Conservation (phyloP, 2,888 invertebrate species). For the Rotaria macrura region DNA sequence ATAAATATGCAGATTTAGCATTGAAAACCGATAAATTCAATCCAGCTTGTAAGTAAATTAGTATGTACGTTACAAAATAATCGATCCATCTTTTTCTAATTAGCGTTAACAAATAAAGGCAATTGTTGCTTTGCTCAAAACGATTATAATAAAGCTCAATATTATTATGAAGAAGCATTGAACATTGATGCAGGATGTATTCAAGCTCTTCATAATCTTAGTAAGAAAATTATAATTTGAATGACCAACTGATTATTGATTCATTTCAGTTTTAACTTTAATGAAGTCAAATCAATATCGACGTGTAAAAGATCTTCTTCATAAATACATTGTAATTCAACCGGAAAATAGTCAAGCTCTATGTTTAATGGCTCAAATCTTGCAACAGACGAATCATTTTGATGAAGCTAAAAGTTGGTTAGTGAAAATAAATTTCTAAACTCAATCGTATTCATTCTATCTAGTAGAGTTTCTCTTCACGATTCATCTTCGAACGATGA, state of each 20-base stretch:
- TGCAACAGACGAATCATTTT: slow-evolving; percentile 59
- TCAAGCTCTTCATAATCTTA: slow-evolving; percentile 72
- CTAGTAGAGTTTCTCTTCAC: no score
- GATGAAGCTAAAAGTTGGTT: slow-evolving; percentile 54
- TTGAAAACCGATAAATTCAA: slow-evolving; percentile 66
- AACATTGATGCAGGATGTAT: slow-evolving; percentile 70
- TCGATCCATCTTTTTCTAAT: neutral
- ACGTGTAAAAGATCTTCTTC: slow-evolving; percentile 27
- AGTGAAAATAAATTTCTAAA: no score
- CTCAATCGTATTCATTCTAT: no score
- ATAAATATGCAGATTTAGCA: slow-evolving; percentile 64
- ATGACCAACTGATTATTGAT: neutral
- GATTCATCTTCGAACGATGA: no score
- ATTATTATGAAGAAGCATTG: slow-evolving; percentile 64
- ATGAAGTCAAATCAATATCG: slow-evolving; percentile 24
- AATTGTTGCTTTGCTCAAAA: slow-evolving; percentile 64
- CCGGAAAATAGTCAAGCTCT: slow-evolving; percentile 64
- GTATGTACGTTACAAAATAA: neutral
- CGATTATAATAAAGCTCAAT: slow-evolving; percentile 62
- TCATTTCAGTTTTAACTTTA: slow-evolving; percentile 39
- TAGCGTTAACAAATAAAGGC: slow-evolving; percentile 59
- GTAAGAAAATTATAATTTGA: slow-evolving; percentile 41
- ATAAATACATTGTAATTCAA: slow-evolving; percentile 62
- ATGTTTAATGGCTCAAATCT: slow-evolving; percentile 66
- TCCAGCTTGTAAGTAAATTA: slow-evolving; percentile 54